Conservation (phyloP, 2,888 invertebrate genomes). For the Drosophila meridionalis region DNA sequence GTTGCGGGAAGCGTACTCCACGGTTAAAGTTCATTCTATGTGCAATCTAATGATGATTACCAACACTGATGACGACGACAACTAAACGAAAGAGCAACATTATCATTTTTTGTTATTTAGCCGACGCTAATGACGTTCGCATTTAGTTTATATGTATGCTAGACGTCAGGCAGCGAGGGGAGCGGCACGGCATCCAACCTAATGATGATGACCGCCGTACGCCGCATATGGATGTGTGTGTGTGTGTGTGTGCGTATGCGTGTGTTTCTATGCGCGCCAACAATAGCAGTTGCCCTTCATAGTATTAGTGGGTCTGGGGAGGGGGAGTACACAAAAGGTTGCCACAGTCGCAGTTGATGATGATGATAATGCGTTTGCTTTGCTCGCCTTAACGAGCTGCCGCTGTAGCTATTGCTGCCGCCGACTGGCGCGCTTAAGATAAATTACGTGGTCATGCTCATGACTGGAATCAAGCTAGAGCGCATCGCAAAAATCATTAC, state of each 20-base stretch:
- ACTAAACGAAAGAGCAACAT: conserved; percentile 66
- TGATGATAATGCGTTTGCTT: conserved; percentile 79
- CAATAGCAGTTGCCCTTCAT: conserved; percentile 63
- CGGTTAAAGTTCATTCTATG: conserved; percentile 48
- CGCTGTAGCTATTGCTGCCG: conserved; percentile 36
- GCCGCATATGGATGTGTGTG: conserved; percentile 16
- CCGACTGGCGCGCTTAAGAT: conserved; percentile 64
- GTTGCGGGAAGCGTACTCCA: conserved; percentile 23
- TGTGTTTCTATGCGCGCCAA: conserved; percentile 50
- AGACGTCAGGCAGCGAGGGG: conserved; percentile 26
- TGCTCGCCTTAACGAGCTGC: conserved; percentile 71
- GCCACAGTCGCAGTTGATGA: conserved; percentile 62
- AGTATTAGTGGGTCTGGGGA: conserved; percentile 11
- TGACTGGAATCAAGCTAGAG: conserved; percentile 49
- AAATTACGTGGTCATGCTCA: conserved; percentile 70
- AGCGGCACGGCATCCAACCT: conserved; percentile 60
- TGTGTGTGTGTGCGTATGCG: conserved; percentile 28
- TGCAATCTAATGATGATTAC: conserved; percentile 82
- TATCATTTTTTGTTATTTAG: conserved; percentile 80
- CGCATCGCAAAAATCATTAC: conserved; percentile 45
- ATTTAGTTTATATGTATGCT: conserved; percentile 45
- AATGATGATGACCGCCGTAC: conserved; percentile 83
- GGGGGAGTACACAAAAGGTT: conserved; percentile 34
- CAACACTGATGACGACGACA: conserved; percentile 53
- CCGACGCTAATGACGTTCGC: conserved; percentile 82